Conservation (phyloP, 2,888 invertebrate species). For the Oscheius sp. region DNA sequence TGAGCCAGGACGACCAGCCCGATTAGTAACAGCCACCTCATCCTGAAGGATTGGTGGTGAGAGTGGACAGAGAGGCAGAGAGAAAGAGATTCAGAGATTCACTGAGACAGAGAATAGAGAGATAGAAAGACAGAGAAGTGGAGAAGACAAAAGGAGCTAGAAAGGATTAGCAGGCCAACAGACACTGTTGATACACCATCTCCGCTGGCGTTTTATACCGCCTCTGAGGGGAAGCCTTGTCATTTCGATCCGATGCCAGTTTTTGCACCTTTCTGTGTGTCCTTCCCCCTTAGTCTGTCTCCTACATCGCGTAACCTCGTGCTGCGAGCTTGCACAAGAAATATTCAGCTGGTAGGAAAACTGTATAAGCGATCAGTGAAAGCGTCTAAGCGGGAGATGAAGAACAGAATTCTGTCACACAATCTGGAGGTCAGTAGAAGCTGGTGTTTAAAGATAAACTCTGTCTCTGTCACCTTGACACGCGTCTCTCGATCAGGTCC, state of each 20-base stretch:
- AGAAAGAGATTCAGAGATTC: not conserved
- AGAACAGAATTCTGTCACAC: not conserved
- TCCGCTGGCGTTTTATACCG: constrained; percentile 15
- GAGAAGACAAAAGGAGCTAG: not conserved
- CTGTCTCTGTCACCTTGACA: no score
- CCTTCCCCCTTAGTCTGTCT: not conserved
- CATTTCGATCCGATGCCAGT: constrained; percentile 30
- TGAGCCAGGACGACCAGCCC: constrained; percentile 7
- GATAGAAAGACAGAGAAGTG: not conserved
- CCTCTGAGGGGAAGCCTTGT: not conserved
- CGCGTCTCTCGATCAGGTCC: not conserved
- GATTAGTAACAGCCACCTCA: constrained; percentile 2
- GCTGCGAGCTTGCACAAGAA: not conserved
- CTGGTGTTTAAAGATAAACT: not conserved
- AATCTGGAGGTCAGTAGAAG: not conserved
- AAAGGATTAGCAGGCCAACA: not conserved
- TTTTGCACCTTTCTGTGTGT: constrained; percentile 7
- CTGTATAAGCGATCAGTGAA: not conserved
- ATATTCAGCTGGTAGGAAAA: not conserved
- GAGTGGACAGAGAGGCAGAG: not conserved
- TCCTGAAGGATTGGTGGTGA: no score
- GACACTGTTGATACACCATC: constrained; percentile 10
- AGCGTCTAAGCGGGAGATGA: not conserved
- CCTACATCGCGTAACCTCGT: constrained; percentile 5
- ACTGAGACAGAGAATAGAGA: not conserved